Percentiles rank a stretch among this genome's conserved stretches.
Evolutionary conservation across 2,888 invertebrate species (phyloP).

Genomic region (Slavum lentiscoides): DNA sequence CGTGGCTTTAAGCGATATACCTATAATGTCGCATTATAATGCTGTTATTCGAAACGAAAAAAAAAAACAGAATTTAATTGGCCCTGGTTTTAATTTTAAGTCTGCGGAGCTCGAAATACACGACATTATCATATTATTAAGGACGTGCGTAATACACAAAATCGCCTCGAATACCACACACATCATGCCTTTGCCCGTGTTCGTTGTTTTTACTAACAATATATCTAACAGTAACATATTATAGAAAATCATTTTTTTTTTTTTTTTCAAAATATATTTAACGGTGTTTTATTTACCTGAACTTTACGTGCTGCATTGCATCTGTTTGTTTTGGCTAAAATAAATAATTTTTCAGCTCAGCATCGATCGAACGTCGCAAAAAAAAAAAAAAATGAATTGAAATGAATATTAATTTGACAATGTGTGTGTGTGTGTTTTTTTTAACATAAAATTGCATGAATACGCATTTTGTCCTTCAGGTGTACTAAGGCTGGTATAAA

Average conservation of each 20-base stretch:
- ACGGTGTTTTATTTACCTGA: slow-evolving; percentile 38
- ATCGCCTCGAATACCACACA: slow-evolving; percentile 34
- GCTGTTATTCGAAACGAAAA: neutral
- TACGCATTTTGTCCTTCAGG: slow-evolving; percentile 67
- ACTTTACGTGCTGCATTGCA: slow-evolving; percentile 48
- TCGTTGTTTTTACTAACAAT: slow-evolving; percentile 48
- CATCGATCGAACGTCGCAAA: slow-evolving; percentile 41
- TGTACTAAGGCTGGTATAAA: slow-evolving; percentile 94
- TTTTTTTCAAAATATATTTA: slow-evolving; percentile 1
- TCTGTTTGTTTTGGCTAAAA: slow-evolving; percentile 50
- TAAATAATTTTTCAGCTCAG: slow-evolving; percentile 44
- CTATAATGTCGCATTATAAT: neutral
- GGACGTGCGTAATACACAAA: neutral
- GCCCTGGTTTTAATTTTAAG: slow-evolving; percentile 32
- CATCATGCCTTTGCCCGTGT: slow-evolving; percentile 39
- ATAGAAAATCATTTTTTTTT: neutral
- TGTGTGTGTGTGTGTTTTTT: slow-evolving; percentile 25
- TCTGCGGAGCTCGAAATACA: slow-evolving; percentile 16
- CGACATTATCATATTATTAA: neutral
- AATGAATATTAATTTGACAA: slow-evolving; percentile 24
- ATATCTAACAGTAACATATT: slow-evolving; percentile 43
- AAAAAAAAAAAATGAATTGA: slow-evolving; percentile 8
- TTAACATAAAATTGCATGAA: slow-evolving; percentile 56
- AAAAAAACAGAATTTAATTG: neutral
- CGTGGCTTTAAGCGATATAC: slow-evolving; percentile 21